Evolutionary conservation across 2,113 vertebrate species (phyloP).

Genomic region (Hyaena hyaena): DNA sequence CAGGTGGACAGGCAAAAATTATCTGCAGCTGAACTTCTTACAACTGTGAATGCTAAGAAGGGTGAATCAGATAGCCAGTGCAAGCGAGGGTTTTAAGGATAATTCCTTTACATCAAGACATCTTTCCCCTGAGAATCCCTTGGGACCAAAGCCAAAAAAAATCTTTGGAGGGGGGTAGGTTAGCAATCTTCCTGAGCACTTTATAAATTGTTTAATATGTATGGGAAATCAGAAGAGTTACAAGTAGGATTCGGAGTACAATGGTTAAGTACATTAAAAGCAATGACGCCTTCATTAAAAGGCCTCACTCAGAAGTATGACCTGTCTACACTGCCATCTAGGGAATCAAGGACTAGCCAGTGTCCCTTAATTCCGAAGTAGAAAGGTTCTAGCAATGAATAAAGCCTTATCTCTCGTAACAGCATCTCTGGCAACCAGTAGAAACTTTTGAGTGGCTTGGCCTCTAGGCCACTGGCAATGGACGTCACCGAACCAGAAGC

Average conservation of each 20-base stretch:
- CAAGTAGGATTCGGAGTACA: background rate
- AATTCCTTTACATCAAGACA: background rate
- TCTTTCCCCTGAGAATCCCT: background rate
- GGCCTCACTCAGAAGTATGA: background rate
- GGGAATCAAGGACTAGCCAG: background rate
- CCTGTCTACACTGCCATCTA: background rate
- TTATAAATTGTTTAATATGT: conserved; percentile 53
- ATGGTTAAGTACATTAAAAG: background rate
- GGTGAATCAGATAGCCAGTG: conserved; percentile 5
- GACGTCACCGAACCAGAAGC: background rate
- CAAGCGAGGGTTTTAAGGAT: background rate
- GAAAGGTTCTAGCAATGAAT: background rate
- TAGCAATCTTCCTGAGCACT: background rate
- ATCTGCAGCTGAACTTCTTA: conserved; percentile 29
- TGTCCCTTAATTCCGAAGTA: background rate
- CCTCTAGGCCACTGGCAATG: background rate
- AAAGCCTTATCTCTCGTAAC: background rate
- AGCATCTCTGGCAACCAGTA: background rate
- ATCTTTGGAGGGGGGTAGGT: too few relatives aligned
- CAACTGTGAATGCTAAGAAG: background rate
- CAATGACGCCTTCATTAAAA: conserved; percentile 23
- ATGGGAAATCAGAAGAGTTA: conserved; percentile 26
- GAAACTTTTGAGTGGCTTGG: background rate
- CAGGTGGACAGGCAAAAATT: background rate
- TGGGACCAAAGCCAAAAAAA: background rate